Evolutionary conservation across 1,140 invertebrate genomes (phyloP), one percentile per base, ranked within the genome.

Genomic region (Colletes latitarsis): DNA sequence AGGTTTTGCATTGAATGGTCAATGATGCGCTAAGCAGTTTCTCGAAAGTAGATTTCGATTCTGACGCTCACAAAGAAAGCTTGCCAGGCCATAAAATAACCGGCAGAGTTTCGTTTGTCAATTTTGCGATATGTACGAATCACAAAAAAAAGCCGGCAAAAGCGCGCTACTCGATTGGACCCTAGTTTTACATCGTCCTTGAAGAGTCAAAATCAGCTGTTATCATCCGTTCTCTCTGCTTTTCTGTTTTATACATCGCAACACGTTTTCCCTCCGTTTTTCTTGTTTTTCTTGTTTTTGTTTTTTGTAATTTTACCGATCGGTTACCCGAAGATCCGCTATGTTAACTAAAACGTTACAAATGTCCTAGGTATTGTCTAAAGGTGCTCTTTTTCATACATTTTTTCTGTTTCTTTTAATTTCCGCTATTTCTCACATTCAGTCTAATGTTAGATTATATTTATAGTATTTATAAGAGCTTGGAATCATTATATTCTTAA

Each of bases 341-440:
- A 88, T 17, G 41, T 77, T 30, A 86, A 86, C 73, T 86, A 83
- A 86, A 86, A 68, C 49, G 52, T 83, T 72, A 86, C 69, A 83
- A 87, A 83, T 79, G 75, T 84, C 67, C 87, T 71, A 88, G 84
- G 90, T 92, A 92, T 91, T 92, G 91, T 92, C 91, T 91, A 92
- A 88, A 83, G 80, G 84, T 91, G 86, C 79, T 76, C 82, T 82
- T 81, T 72, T 68, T 64, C 78, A 53, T 66, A 63, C 41, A 67
- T 78, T 79, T 70, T 60, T 58, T 19, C 53, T 55, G 71, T 77
- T 80, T 70, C 41, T 4, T 72, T 55, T 63, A 78, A 80, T 85
- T 43, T 82, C 55, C 60, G 70, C 83, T 85, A 85, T 58, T 85
- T 74, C 58, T 83, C 72, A 86, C 72, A 64, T 85, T 91, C 88